Base-by-base conservation (phyloP, 2,888 invertebrate species). In the Sialis lutaria region DNA sequence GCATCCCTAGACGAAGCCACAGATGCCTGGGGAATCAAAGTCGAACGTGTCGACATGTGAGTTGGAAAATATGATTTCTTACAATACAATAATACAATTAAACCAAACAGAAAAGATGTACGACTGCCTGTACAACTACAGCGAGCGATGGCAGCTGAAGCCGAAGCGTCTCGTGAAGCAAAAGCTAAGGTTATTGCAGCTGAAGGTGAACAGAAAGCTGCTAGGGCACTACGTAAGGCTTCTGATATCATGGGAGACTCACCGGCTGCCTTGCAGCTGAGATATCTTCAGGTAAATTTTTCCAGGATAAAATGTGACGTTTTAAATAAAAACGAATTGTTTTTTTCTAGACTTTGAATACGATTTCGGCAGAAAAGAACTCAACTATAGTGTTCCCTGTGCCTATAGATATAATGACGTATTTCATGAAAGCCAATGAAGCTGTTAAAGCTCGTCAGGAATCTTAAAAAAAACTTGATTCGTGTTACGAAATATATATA, bases 31-130 rank as follows among this genome's bases (percentile, higher is more conserved):
- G 91, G 85, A 40, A 91, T 92, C 60, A 93, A 93, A 68, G 91
- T 93, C 37, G 95, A 96, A 67, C 73, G 95, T 54, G 95, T 96
- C 9, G 95, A 96, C n/a, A 89, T 96, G 92, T 92, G 70, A 82
- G 85, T 42, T 4, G 22, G 9, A 10, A 30, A 9, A 5, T 4
- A 6, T 22, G 22, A 22, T 22, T 22, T 22, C 4, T 22, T 35
- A 3, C 35, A 3, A 35, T 2, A 35, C 4, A n/a, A 35, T 8
- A 35, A 9, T n/a, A 35, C 9, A 35, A 35, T 8, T 35, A 22
- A 22, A 22, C 22, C n/a, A 2, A 4, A 55, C 70, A 92, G 92
- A 53, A 93, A 93, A 65, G 93, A 93, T 63, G 90, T 92, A 4
- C 80, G 93, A 50, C 69, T 93, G 50, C 93, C 93, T 0, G 82